Conservation (phyloP, 2,888 invertebrate species). For the Baccha elongata region DNA sequence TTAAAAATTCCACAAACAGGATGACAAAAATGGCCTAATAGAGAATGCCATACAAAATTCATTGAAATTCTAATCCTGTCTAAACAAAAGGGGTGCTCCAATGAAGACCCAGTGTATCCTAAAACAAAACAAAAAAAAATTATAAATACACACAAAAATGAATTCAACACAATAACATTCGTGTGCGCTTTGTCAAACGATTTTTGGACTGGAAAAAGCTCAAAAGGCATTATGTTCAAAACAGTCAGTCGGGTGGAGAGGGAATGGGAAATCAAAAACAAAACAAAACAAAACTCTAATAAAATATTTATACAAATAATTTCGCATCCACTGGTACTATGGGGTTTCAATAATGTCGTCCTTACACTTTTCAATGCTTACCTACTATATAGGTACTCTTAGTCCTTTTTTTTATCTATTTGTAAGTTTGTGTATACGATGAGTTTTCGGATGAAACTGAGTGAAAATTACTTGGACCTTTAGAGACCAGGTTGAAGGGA, state of each 20-base stretch:
- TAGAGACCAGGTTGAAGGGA: slow-evolving; percentile 52
- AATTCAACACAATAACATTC: slow-evolving; percentile 56
- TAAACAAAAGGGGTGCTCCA: slow-evolving; percentile 65
- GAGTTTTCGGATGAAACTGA: slow-evolving; percentile 47
- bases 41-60: slow-evolving; percentile 57
- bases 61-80: slow-evolving; percentile 70
- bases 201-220: slow-evolving; percentile 67
- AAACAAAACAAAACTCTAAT: slow-evolving; percentile 69
- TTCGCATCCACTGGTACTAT: slow-evolving; percentile 52
- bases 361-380: background rate
- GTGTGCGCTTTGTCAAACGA: slow-evolving; percentile 58
- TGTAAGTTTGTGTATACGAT: slow-evolving; percentile 5
- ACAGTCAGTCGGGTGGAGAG: background rate
- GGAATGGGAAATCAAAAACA: slow-evolving; percentile 47
- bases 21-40: slow-evolving; percentile 62
- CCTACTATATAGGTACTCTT: too few relatives aligned
- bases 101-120: background rate
- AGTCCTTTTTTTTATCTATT: slow-evolving; percentile 26
- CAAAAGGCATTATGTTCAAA: slow-evolving; percentile 61
- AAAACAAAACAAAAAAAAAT: slow-evolving; percentile 19
- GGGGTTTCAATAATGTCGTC: slow-evolving; percentile 29
- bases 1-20: slow-evolving; percentile 66
- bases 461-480: slow-evolving; percentile 63
- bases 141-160: slow-evolving; percentile 21
- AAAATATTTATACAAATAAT: slow-evolving; percentile 72